Evolutionary conservation across 2,797 vertebrate genomes (phyloP).

Genomic region (Bovichtus diacanthus): DNA sequence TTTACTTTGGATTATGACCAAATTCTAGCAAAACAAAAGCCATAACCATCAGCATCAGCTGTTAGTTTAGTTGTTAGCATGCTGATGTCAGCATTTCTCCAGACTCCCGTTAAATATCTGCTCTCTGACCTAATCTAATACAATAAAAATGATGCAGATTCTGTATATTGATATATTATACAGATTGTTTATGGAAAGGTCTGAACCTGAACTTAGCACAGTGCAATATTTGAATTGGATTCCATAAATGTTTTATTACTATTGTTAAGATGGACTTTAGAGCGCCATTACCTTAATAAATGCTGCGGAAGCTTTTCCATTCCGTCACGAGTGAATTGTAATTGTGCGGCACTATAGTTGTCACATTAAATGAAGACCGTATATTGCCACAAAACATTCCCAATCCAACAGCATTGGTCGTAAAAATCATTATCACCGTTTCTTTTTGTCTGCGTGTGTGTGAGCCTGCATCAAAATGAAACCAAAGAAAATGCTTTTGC

Average conservation of each 20-base stretch:
- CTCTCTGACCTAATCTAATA: not conserved
- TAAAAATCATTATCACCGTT: slow-evolving; percentile 2
- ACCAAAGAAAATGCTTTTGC: slow-evolving; percentile 39
- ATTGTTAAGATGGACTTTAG: slow-evolving; percentile 26
- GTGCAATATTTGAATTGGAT: slow-evolving; percentile 38
- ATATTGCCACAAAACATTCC: slow-evolving; percentile 39
- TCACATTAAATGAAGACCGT: slow-evolving; percentile 26
- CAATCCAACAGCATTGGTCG: not conserved
- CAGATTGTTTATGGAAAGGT: slow-evolving; percentile 3
- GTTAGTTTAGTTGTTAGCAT: not conserved
- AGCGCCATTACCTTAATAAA: slow-evolving; percentile 30
- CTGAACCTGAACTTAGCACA: slow-evolving; percentile 9
- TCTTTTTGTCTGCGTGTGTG: not conserved
- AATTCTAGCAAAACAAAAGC: not conserved
- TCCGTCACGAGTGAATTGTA: slow-evolving; percentile 26
- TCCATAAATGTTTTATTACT: slow-evolving; percentile 56
- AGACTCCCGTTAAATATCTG: not conserved
- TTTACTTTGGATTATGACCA: not conserved
- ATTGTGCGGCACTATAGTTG: slow-evolving; percentile 29
- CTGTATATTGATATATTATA: not conserved
- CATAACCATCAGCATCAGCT: not conserved
- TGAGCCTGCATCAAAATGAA: slow-evolving; percentile 23
- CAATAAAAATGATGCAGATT: not conserved
- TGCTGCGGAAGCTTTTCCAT: slow-evolving; percentile 21
- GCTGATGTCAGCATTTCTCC: not conserved